Conservation (phyloP, 1,140 invertebrate species). For the Protaetia brevitarsis region DNA sequence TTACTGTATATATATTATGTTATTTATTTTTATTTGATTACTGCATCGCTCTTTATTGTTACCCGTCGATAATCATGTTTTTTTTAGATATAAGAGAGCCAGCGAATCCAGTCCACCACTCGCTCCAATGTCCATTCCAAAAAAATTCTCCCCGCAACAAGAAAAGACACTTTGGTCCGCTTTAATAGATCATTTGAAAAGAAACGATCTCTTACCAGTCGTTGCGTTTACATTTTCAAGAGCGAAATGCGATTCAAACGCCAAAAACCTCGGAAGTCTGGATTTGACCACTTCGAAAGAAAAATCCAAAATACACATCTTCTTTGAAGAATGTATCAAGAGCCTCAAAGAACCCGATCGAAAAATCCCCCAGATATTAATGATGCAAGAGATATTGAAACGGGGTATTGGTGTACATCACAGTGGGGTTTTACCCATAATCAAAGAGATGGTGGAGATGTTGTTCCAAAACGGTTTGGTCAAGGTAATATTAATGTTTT, state of each 20-base stretch:
- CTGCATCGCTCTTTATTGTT: neutral
- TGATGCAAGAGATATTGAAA: constrained; percentile 75
- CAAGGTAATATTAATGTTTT: constrained; percentile 58
- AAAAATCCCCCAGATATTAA: constrained; percentile 82
- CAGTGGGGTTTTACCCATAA: constrained; percentile 92
- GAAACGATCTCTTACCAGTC: constrained; percentile 83
- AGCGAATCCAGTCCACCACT: constrained; percentile 27
- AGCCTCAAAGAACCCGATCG: constrained; percentile 83
- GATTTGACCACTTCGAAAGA: constrained; percentile 83
- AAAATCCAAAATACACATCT: constrained; percentile 77
- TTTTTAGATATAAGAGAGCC: constrained; percentile 37
- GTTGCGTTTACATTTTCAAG: constrained; percentile 94
- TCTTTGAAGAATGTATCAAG: constrained; percentile 80
- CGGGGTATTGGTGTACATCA: constrained; percentile 95
- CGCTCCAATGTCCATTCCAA: neutral
- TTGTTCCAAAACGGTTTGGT: constrained; percentile 89
- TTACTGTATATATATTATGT: no score
- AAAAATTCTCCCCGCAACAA: constrained; percentile 51
- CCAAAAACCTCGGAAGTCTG: constrained; percentile 64
- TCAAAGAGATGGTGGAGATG: constrained; percentile 98
- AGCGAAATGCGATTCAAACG: constrained; percentile 78
- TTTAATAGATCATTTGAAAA: constrained; percentile 75
- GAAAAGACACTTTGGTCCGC: constrained; percentile 85
- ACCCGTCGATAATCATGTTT: no score
- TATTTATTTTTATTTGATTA: constrained; percentile 18